phyloP scores from a whole-genome alignment of 2,888 invertebrate species.

The Lepidochitona cinerea region DNA sequence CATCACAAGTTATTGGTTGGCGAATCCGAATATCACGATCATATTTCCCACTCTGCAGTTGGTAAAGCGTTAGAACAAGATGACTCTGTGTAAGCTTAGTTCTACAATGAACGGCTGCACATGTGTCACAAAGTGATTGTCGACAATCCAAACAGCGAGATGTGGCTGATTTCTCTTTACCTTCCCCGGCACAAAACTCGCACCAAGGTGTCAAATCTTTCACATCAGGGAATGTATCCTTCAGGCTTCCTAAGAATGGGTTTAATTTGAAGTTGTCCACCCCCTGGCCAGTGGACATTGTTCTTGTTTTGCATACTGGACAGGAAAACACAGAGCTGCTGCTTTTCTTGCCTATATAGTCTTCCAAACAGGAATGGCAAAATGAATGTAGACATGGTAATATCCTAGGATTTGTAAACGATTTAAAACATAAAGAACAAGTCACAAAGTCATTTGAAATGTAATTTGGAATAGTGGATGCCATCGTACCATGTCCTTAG shows the following conservation, averaged over 20 bases:
- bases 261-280: constrained; percentile 15
- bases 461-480: background rate
- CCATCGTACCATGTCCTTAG: too few species aligned
- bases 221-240: background rate
- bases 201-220: background rate
- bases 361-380: constrained; percentile 19
- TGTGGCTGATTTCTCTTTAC: background rate
- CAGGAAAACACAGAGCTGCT: constrained; percentile 13
- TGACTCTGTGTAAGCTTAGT: constrained; percentile 1
- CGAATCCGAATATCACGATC: background rate
- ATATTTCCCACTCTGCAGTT: background rate
- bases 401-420: constrained; percentile 16
- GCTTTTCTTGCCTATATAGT: constrained; percentile 13
- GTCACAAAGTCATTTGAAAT: background rate
- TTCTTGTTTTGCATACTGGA: constrained; percentile 18
- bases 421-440: constrained; percentile 25
- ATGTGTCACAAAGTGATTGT: background rate
- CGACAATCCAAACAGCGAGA: constrained; percentile 1
- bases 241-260: background rate
- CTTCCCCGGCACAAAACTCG: constrained; percentile 1
- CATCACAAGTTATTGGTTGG: background rate
- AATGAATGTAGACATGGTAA: constrained; percentile 26
- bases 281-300: constrained; percentile 8
- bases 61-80: background rate
- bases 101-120: background rate